Conservation (phyloP, 2,113 vertebrate genomes). For the Eudorcas thomsonii region DNA sequence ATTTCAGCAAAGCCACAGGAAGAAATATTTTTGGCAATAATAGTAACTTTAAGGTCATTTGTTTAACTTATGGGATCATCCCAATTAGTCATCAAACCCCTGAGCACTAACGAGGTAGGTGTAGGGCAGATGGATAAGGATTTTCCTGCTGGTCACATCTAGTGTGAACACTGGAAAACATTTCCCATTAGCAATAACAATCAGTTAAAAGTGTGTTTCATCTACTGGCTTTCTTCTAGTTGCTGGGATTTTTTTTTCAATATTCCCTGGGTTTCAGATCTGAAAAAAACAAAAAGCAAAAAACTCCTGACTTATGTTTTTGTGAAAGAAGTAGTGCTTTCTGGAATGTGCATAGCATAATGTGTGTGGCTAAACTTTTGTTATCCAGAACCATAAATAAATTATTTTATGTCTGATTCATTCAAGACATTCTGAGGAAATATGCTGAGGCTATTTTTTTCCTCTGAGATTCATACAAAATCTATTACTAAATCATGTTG, state of each 20-base stretch:
- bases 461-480: neutral
- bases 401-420: neutral
- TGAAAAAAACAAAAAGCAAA: neutral
- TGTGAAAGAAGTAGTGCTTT: slow-evolving; percentile 14
- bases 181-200: neutral
- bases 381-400: neutral
- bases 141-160: neutral
- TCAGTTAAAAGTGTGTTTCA: neutral
- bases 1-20: neutral
- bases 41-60: neutral
- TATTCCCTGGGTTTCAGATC: neutral
- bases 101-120: neutral
- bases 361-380: slow-evolving; percentile 18
- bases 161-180: neutral
- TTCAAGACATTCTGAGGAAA: neutral
- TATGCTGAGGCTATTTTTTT: neutral
- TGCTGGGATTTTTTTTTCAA: neutral
- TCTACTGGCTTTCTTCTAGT: neutral
- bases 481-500: slow-evolving; percentile 52
- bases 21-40: neutral
- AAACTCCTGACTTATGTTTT: neutral
- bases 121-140: neutral
- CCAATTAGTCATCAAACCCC: neutral
- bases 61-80: neutral
- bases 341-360: slow-evolving; percentile 19